Percentiles rank a stretch among this genome's conserved stretches.
These are phyloP conservation scores for Yponomeuta cagnagella DNA, from an alignment of 2,888 invertebrate species.

Conservation along the genomic window DNA sequence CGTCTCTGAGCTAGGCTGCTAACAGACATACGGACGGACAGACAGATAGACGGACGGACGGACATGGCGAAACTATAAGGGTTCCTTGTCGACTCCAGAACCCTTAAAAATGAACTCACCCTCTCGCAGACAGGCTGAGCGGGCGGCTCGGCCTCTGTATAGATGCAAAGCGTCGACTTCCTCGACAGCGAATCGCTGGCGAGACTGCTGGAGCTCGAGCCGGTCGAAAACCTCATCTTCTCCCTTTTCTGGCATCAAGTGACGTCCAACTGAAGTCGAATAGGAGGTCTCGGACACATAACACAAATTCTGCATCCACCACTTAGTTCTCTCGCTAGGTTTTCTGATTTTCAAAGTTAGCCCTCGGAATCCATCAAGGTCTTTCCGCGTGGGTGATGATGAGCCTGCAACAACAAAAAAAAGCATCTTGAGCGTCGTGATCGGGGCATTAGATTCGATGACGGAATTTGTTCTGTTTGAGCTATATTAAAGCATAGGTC, in stretches of 20 bases:
- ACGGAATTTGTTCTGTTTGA: neutral
- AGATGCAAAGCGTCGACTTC: constrained; percentile 80
- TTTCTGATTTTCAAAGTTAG: constrained; percentile 13
- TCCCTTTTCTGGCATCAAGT: constrained; percentile 49
- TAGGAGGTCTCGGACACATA: constrained; percentile 65
- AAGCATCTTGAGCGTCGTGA: neutral
- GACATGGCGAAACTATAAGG: too few relatives aligned
- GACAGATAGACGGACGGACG: too few relatives aligned
- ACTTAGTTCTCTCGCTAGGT: constrained; percentile 22
- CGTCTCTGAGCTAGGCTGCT: too few relatives aligned
- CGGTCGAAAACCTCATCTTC: constrained; percentile 78
- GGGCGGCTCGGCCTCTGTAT: constrained; percentile 72
- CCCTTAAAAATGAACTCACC: constrained; percentile 45
- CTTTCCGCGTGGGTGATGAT: constrained; percentile 22
- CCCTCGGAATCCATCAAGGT: constrained; percentile 40
- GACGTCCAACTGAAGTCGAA: constrained; percentile 59
- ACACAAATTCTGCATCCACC: constrained; percentile 48
- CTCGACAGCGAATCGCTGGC: constrained; percentile 79
- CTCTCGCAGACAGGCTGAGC: constrained; percentile 65
- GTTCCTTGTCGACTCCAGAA: too few relatives aligned
- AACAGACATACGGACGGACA: too few relatives aligned
- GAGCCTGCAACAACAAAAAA: constrained; percentile 51
- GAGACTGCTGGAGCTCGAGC: constrained; percentile 79
- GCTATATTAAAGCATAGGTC: constrained; percentile 1
- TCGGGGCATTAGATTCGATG: neutral